Percentiles rank a stretch among this genome's conserved stretches.
These are phyloP conservation scores for Zelleria hepariella DNA, from an alignment of 2,888 invertebrate genomes.

Conservation along the genomic window DNA sequence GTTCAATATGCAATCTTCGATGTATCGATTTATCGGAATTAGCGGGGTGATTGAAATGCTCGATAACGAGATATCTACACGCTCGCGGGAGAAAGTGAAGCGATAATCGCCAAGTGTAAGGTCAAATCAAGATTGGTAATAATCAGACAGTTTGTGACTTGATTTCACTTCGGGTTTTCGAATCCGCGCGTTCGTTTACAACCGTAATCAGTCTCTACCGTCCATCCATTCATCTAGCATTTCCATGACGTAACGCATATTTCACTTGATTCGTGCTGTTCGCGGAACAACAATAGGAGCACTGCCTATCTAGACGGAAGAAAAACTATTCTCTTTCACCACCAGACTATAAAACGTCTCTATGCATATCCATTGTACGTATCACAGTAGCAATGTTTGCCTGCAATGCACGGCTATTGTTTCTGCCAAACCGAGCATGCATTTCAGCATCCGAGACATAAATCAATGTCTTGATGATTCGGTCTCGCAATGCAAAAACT, in stretches of 20 bases:
- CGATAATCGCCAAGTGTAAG: conserved; percentile 27
- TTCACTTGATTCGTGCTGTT: not conserved
- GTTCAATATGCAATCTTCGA: conserved; percentile 1
- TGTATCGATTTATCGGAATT: conserved; percentile 12
- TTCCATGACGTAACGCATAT: not conserved
- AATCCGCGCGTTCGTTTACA: not conserved
- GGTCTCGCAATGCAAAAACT: not conserved
- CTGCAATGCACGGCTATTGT: not conserved
- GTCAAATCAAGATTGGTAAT: conserved; percentile 14
- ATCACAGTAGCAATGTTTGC: not conserved
- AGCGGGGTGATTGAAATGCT: conserved; percentile 24
- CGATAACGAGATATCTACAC: conserved; percentile 16
- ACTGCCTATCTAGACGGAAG: not conserved
- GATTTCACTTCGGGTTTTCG: not conserved
- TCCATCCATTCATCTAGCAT: not conserved
- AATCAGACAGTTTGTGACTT: not conserved
- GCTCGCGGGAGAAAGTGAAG: conserved; percentile 34
- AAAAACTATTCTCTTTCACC: not conserved
- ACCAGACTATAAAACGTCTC: not conserved
- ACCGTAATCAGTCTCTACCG: not conserved
- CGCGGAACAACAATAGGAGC: not conserved
- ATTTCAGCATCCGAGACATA: not conserved
- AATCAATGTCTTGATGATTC: not conserved
- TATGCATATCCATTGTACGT: not conserved
- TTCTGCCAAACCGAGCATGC: not conserved